phyloP scores from a whole-genome alignment of 1,140 invertebrate species.

The Dendrolimus punctatus region DNA sequence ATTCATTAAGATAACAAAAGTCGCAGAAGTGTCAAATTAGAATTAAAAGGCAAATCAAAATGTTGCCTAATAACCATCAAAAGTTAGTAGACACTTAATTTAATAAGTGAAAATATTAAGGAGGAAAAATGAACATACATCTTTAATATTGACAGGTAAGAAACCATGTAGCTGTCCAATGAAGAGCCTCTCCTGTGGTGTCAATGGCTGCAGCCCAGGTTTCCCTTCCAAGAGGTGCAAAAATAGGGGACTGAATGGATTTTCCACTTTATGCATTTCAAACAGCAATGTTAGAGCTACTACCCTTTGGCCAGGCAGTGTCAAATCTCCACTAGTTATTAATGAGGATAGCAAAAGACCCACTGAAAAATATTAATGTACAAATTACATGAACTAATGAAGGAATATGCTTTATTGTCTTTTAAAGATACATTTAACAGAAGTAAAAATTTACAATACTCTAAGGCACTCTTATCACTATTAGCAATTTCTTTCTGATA shows the following conservation, averaged over 20 bases:
- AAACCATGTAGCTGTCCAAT: slow-evolving; percentile 57
- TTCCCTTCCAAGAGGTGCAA: slow-evolving; percentile 64
- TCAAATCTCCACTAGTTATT: slow-evolving; percentile 64
- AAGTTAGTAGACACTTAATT: background rate
- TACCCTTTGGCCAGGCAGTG: slow-evolving; percentile 75
- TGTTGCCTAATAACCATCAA: too few relatives aligned
- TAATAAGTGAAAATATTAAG: background rate
- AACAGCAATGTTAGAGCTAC: slow-evolving; percentile 82
- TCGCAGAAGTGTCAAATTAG: too few relatives aligned
- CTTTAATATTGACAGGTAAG: slow-evolving; percentile 53
- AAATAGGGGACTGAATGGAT: slow-evolving; percentile 61
- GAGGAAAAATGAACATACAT: slow-evolving; percentile 43
- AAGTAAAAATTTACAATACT: too few relatives aligned
- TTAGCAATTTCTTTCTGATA: too few relatives aligned
- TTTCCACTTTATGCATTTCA: slow-evolving; percentile 81
- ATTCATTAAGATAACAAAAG: too few relatives aligned
- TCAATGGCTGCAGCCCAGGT: slow-evolving; percentile 45
- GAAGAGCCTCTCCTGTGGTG: slow-evolving; percentile 58
- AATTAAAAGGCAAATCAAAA: too few relatives aligned
- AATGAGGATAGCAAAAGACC: slow-evolving; percentile 62
- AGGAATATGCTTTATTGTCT: too few relatives aligned
- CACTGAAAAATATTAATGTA: slow-evolving; percentile 37
- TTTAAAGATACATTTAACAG: too few relatives aligned
- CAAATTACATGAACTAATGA: too few relatives aligned
- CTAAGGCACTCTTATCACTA: too few relatives aligned